phyloP scores from a whole-genome alignment of 2,113 vertebrate genomes.

The Fulmarus glacialis region DNA sequence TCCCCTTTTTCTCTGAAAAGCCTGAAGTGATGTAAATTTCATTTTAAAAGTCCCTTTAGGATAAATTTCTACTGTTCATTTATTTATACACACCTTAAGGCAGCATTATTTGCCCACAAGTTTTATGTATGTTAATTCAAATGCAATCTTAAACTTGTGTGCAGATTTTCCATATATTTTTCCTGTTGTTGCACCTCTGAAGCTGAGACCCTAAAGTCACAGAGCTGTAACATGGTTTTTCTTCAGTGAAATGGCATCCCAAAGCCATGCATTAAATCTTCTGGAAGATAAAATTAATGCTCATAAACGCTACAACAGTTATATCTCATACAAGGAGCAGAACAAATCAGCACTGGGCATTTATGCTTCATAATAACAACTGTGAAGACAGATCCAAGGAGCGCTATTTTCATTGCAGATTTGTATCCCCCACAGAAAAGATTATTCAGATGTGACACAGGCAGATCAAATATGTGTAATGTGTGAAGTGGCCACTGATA shows the following conservation, averaged over 20 bases:
- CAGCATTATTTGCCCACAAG: not conserved
- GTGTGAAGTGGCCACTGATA: not conserved
- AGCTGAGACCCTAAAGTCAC: fast-evolving
- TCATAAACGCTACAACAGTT: not conserved
- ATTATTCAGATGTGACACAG: not conserved
- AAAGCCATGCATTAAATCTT: not conserved
- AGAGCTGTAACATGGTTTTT: not conserved
- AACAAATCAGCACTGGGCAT: not conserved
- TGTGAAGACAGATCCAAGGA: not conserved
- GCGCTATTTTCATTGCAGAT: not conserved
- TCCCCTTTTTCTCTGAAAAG: not conserved
- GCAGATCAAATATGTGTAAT: not conserved
- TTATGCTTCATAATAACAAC: not conserved
- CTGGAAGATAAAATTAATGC: not conserved
- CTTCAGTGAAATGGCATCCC: not conserved
- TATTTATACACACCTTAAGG: not conserved
- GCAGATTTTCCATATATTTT: not conserved
- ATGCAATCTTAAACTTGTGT: not conserved
- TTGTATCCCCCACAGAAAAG: not conserved
- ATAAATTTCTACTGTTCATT: not conserved
- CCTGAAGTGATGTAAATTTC: not conserved
- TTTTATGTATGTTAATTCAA: not conserved
- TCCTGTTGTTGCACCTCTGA: not conserved
- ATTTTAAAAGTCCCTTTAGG: not conserved
- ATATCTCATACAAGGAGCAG: not conserved